Base-by-base conservation (phyloP, 2,797 vertebrate species). In the Alcedo atthis region DNA sequence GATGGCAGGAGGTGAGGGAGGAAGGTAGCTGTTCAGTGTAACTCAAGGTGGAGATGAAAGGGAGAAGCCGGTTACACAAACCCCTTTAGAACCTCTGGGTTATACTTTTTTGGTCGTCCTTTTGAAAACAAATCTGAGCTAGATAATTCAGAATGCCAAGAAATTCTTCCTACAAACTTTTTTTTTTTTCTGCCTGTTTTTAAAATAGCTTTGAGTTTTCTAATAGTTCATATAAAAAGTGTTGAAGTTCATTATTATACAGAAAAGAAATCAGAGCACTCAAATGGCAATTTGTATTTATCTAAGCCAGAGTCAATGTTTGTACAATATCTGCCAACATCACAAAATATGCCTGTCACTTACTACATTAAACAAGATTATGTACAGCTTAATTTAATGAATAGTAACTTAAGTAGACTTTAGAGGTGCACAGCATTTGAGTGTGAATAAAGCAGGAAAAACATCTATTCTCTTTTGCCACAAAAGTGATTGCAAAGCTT, bases 261-360 rank as follows among this genome's bases (percentile, higher is more conserved):
- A 91, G 67, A 87, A 68, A 75, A 89, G 89, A 69, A 94, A 94
- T 77, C 58, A 51, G 87, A 87, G 87, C 76, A 68, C 74, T 96
- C 90, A 85, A 87, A 80, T 86, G 91, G 81, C 85, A 93, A 95
- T 93, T 96, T 96, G 80, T 97, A 94, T 94, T 95, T 97, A 94
- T 86, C 92, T 88, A 92, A 95, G 87, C 63, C 83, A 94, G 95
- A 85, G 76, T 91, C 97, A 97, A 97, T 93, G 92, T 96, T 97
- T 97, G 95, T 89, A 87, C 89, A 93, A 19, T 78, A 94, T 81
- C 90, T 96, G 95, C 94, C 96, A 96, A 93, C 78, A 58, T 89
- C 95, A 94, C 86, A 96, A 92, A 97, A 96, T 64, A 96, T 49
- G 92, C 73, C 90, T 94, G 84, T 93, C 97, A 96, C 84, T 97